phyloP scores from a whole-genome alignment of 2,113 vertebrate species.

The Gnathonemus echidnorhynchus region DNA sequence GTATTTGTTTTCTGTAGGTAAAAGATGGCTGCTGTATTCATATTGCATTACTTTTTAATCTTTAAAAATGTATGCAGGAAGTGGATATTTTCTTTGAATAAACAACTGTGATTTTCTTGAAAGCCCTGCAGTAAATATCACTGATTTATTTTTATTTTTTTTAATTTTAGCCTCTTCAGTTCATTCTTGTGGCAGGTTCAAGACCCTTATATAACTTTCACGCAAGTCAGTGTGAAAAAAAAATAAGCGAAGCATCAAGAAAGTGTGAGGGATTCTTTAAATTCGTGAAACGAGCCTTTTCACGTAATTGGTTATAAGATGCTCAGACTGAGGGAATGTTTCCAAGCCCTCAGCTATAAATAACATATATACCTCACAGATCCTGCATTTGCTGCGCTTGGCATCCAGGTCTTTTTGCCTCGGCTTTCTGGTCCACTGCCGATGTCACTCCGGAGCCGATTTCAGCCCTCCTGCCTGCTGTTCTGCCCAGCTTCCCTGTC shows the following conservation, averaged over 20 bases:
- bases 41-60: not conserved
- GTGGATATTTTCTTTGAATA: not conserved
- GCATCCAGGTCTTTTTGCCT: not conserved
- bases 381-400: not conserved
- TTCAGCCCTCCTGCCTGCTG: not conserved
- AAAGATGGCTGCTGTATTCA: not conserved
- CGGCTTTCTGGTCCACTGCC: not conserved
- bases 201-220: not conserved
- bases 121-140: not conserved
- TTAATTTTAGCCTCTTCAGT: not conserved
- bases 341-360: not conserved
- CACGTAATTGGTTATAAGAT: not conserved
- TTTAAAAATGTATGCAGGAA: not conserved
- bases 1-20: not conserved
- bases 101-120: not conserved
- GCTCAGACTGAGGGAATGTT: not conserved
- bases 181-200: not conserved
- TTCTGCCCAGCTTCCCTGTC: not conserved
- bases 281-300: not conserved
- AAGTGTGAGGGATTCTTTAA: conserved; percentile 2
- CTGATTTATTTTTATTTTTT: not conserved
- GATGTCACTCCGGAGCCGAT: not conserved
- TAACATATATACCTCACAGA: not conserved
- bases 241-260: not conserved
- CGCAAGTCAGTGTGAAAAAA: not conserved